phyloP scores from a whole-genome alignment of 2,888 invertebrate species.

The Blastobasis lacticolella region DNA sequence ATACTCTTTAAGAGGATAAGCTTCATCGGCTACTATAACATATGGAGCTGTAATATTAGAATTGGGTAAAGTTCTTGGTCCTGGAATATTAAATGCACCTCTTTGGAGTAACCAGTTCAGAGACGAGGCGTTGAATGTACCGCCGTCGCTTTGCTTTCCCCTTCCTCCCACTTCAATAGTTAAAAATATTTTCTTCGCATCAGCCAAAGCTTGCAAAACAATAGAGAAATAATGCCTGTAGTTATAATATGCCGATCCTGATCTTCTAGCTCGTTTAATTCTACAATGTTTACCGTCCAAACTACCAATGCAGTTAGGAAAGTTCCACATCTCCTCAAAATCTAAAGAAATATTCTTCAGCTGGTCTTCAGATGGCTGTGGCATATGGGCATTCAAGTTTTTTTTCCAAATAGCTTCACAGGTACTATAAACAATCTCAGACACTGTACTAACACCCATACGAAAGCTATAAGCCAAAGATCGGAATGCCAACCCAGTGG shows the following conservation, averaged over 20 bases:
- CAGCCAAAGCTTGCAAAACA: slow-evolving; percentile 13
- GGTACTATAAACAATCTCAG: slow-evolving; percentile 3
- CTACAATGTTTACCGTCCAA: slow-evolving; percentile 13
- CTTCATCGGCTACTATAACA: slow-evolving; percentile 15
- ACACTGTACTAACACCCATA: not conserved
- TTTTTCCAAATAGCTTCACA: slow-evolving; percentile 17
- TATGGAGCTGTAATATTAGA: slow-evolving; percentile 6
- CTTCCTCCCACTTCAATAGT: slow-evolving; percentile 13
- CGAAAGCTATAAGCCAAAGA: not conserved
- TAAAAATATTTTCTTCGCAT: slow-evolving; percentile 13
- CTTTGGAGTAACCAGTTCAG: slow-evolving; percentile 11
- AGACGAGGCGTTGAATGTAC: slow-evolving; percentile 13
- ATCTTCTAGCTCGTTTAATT: slow-evolving; percentile 10
- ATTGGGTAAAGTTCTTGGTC: slow-evolving; percentile 4
- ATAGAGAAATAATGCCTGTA: slow-evolving; percentile 12
- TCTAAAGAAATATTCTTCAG: slow-evolving; percentile 10
- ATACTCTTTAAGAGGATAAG: slow-evolving; percentile 15
- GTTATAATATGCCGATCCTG: slow-evolving; percentile 9
- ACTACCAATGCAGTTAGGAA: slow-evolving; percentile 14
- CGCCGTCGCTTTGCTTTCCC: slow-evolving; percentile 14
- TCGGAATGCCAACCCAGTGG: not conserved
- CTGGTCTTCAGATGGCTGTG: slow-evolving; percentile 10
- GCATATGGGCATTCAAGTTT: slow-evolving; percentile 6
- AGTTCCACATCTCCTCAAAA: slow-evolving; percentile 10
- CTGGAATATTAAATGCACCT: slow-evolving; percentile 5